A percentile compares a stretch with the other conserved stretches of the same genome.
phyloP scores from a whole-genome alignment of 2,888 invertebrate species.

The Oscheius sp. region DNA sequence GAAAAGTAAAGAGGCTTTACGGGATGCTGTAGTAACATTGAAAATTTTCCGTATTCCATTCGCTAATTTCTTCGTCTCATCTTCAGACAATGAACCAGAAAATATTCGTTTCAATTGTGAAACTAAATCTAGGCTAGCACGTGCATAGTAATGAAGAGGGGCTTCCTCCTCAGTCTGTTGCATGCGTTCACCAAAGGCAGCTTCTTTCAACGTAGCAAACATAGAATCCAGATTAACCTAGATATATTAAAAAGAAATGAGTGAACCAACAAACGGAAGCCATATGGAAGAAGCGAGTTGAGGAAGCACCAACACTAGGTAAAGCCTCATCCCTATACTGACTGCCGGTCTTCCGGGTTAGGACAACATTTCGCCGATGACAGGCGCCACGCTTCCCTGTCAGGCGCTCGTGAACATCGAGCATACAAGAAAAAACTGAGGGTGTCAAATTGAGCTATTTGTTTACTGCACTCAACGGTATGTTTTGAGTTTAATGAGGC shows the following conservation, averaged over 20 bases:
- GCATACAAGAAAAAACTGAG: conserved; percentile 20
- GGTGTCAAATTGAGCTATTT: conserved; percentile 19
- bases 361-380: conserved; percentile 23
- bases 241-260: background rate
- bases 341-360: conserved; percentile 15
- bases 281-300: conserved; percentile 34
- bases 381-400: conserved; percentile 27
- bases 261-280: conserved; percentile 47
- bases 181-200: conserved; percentile 37
- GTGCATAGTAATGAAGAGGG: conserved; percentile 6
- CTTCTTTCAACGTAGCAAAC: conserved; percentile 50
- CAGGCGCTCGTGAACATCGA: conserved; percentile 26
- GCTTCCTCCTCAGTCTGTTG: conserved; percentile 19
- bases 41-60: conserved; percentile 41
- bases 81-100: conserved; percentile 34
- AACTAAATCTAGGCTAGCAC: conserved; percentile 39
- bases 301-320: conserved; percentile 23
- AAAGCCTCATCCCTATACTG: conserved; percentile 23
- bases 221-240: conserved; percentile 51
- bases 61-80: conserved; percentile 37
- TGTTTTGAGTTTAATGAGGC: too few relatives aligned
- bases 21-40: conserved; percentile 38
- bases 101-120: conserved; percentile 38
- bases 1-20: background rate
- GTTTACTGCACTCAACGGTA: background rate